Evolutionary conservation across 35 echinoderm and acorn worm species (phyloP).

Genomic region (Ophiothrix spiculata): DNA sequence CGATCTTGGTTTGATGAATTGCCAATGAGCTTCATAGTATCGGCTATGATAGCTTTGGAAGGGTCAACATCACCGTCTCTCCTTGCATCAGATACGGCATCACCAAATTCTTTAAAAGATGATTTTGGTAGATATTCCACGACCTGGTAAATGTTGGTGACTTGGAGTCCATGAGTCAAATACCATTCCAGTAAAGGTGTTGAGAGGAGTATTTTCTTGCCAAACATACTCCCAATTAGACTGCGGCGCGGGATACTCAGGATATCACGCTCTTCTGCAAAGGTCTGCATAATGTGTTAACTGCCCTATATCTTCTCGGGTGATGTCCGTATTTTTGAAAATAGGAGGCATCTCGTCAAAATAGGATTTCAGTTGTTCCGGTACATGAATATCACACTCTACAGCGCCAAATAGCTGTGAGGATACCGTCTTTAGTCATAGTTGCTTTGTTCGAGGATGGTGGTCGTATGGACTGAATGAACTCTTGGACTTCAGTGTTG

Average conservation of each 20-base stretch:
- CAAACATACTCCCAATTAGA: constrained; percentile 57
- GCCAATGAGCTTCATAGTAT: constrained; percentile 56
- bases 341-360: not conserved
- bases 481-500: not conserved
- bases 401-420: not conserved
- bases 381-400: not conserved
- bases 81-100: constrained; percentile 39
- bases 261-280: constrained; percentile 13
- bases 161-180: not conserved
- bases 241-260: constrained; percentile 22
- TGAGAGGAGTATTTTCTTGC: constrained; percentile 30
- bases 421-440: not conserved
- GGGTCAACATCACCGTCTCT: constrained; percentile 34
- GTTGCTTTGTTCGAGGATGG: not conserved
- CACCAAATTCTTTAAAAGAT: constrained; percentile 47
- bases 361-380: not conserved
- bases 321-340: constrained; percentile 25
- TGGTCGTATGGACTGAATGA: not conserved
- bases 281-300: constrained; percentile 11
- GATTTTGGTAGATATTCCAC: constrained; percentile 19
- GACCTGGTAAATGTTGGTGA: constrained; percentile 39
- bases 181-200: constrained; percentile 48
- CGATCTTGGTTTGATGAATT: constrained; percentile 54
- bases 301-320: constrained; percentile 2
- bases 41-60: constrained; percentile 41